Evolutionary conservation across 2,113 vertebrate genomes (phyloP).

Genomic region (Leiothrix lutea): DNA sequence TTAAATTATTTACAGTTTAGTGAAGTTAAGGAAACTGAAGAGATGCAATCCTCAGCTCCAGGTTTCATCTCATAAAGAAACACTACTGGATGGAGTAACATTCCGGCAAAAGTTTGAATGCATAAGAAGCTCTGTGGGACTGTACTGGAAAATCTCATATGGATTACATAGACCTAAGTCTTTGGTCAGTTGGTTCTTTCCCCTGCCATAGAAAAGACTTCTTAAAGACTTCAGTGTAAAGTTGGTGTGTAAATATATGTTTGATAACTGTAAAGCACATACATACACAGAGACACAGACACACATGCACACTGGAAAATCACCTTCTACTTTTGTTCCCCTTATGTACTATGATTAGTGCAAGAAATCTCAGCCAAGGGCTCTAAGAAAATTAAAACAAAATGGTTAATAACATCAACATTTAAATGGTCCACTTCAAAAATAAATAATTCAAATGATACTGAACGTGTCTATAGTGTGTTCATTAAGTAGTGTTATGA

Average conservation of each 20-base stretch:
- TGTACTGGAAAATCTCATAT: constrained; percentile 48
- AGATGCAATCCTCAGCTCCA: constrained; percentile 48
- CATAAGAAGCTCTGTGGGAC: constrained; percentile 62
- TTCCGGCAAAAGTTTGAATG: constrained; percentile 61
- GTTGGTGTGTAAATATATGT: constrained; percentile 64
- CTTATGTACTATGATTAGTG: constrained; percentile 39
- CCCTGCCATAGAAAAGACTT: constrained; percentile 58
- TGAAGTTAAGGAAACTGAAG: constrained; percentile 52
- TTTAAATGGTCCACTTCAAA: constrained; percentile 73
- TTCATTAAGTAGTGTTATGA: constrained; percentile 4
- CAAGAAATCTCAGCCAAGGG: constrained; percentile 72
- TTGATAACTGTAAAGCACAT: constrained; percentile 69
- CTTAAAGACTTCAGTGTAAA: constrained; percentile 57
- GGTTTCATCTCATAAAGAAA: constrained; percentile 42
- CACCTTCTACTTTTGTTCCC: constrained; percentile 43
- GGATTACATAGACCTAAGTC: constrained; percentile 25
- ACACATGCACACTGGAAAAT: constrained; percentile 54
- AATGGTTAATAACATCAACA: constrained; percentile 46
- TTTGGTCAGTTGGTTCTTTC: constrained; percentile 44
- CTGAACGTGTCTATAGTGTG: constrained; percentile 22
- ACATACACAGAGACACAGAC: constrained; percentile 50
- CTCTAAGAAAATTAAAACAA: constrained; percentile 56
- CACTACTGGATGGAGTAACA: constrained; percentile 45
- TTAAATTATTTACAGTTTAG: constrained; percentile 66
- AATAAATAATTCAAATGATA: constrained; percentile 75